Base-by-base conservation (phyloP, 2,888 invertebrate genomes). In the Spialia ferax region DNA sequence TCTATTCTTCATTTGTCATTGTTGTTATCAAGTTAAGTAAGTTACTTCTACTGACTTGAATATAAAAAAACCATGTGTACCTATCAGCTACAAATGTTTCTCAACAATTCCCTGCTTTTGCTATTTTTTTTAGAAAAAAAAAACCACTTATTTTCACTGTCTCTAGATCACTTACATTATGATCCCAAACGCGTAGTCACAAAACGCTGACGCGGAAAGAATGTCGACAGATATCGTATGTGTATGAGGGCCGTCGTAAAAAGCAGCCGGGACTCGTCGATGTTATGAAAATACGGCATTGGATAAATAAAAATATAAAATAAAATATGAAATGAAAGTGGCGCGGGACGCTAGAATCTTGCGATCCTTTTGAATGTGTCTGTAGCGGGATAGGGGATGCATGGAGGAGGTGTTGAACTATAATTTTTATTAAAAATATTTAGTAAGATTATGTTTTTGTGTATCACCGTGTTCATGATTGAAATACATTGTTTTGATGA, bases 251-350 rank as follows among this genome's bases (percentile, higher is more conserved):
- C 79, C 79, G 80, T 77, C 81, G 84, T 88, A 87, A 88, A 87
- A 89, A 87, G 74, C 45, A 45, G 45, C 18, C 79, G 76, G 80
- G 86, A 88, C 89, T 90, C 86, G 89, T 80, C 86, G 81, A 74
- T 77, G 82, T 83, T 88, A 86, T 91, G 90, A 91, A 91, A 91
- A 91, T 90, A 91, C 45, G 61, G 61, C 85, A 45, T 45, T 76
- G 84, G 83, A 88, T 86, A 91, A 91, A 91, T 91, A 91, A 91
- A 89, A 92, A 88, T 90, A 91, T 91, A 89, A 89, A 90, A 91
- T 89, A 89, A 91, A 89, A 91, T 89, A 92, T 90, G 90, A 87
- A 88, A 89, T 88, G 89, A 89, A 91, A 92, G 92, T 91, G 91
- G 91, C 88, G 86, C 86, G 86, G 89, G 88, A 84, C 87, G 48